These are phyloP conservation scores for Formica exsecta DNA, from an alignment of 1,140 invertebrate genomes.

Conservation along the genomic window DNA sequence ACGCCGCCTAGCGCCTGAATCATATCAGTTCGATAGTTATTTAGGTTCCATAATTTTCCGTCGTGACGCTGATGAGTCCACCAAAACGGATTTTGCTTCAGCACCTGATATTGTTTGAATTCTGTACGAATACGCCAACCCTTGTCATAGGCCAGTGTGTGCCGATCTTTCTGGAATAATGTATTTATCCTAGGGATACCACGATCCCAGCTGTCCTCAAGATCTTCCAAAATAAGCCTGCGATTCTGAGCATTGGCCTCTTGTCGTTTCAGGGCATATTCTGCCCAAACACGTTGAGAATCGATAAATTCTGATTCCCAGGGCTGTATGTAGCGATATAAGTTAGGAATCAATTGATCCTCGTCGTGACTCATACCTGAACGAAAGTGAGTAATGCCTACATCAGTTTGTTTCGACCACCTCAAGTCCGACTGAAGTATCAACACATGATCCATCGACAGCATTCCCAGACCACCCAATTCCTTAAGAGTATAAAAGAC, in stretches of 20 bases:
- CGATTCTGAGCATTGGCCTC: constrained; percentile 99
- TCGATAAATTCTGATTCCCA: constrained; percentile 99
- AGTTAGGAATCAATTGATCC: constrained; percentile 99
- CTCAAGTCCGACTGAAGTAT: constrained; percentile 95
- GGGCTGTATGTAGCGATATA: constrained; percentile 99
- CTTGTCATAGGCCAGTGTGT: constrained; percentile 99
- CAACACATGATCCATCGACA: constrained; percentile 99
- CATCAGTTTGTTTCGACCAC: constrained; percentile 99
- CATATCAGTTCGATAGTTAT: constrained; percentile 99
- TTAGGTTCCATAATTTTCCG: constrained; percentile 99
- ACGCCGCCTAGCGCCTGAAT: constrained; percentile 99
- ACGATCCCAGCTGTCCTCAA: constrained; percentile 99
- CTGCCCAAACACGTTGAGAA: constrained; percentile 99
- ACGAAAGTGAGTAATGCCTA: constrained; percentile 99
- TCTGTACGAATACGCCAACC: constrained; percentile 99
- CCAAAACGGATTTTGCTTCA: constrained; percentile 99
- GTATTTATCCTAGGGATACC: constrained; percentile 99
- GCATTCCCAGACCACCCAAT: constrained; percentile 98
- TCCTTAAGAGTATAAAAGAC: constrained; percentile 99
- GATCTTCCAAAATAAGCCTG: constrained; percentile 98
- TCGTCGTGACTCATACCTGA: constrained; percentile 99
- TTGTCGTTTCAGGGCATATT: constrained; percentile 99
- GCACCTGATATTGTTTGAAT: constrained; percentile 99
- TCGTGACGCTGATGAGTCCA: constrained; percentile 99
- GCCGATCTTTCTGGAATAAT: constrained; percentile 99